Base-by-base conservation (phyloP, 2,113 vertebrate species). In the Equus przewalskii region DNA sequence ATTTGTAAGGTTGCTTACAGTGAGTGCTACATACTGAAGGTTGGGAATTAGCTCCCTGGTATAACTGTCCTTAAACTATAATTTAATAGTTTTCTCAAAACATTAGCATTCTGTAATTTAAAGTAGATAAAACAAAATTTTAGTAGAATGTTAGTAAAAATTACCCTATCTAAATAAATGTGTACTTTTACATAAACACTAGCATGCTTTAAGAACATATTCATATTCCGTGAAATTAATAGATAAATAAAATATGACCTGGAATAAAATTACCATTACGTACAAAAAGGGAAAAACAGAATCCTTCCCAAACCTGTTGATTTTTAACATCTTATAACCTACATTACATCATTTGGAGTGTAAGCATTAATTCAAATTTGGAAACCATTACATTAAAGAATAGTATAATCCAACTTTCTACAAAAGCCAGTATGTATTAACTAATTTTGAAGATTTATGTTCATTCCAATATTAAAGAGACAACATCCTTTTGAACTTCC, bases 131-230 rank as follows among this genome's bases (percentile, higher is more conserved):
- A 98, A 91, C 62, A 97, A 95, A 65, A 76, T 96, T 97, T 98
- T 98, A 99, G 98, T 98, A 95, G 96, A 98, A 98, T 75, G 60
- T 98, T 98, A 98, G 96, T 95, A 98, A 96, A 98, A 94, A 94
- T 96, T 72, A 81, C 19, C 24, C 28, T 88, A 26, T 79, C 62
- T 87, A 76, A 96, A 46, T 87, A 69, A 76, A 84, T 58, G 70
- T 90, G 65, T 64, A 76, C 28, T 70, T 44, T 70, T 36, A 73
- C 46, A 81, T 93, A 94, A 97, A 96, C 18, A 92, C n/a, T 89
- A 93, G 69, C 16, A 81, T 97, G 92, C 28, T 84, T 94, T 84
- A 93, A 83, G 44, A 95, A 88, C 22, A 54, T 5, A 81, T 87
- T 93, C 96, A 67, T 93, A 82, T 92, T 67, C 41, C 88, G 86